phyloP scores from a whole-genome alignment of 2,888 invertebrate genomes.

The Agonopterix arenella region DNA sequence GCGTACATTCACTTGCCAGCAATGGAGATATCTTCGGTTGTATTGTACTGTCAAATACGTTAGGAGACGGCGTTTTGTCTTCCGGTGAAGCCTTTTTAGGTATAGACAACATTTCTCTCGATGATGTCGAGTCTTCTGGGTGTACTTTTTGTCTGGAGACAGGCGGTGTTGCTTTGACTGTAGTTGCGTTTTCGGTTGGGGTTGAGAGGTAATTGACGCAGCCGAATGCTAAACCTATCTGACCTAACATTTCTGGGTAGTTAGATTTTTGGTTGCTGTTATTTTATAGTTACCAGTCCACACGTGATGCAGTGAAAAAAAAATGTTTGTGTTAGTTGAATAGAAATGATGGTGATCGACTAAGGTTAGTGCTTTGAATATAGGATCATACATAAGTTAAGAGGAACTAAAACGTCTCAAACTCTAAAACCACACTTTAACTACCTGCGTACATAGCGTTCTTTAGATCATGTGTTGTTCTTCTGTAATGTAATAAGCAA shows the following conservation, averaged over 20 bases:
- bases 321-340: conserved; percentile 13
- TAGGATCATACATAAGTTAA: conserved; percentile 3
- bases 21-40: conserved; percentile 69
- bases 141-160: conserved; percentile 59
- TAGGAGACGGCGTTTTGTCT: conserved; percentile 56
- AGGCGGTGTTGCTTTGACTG: conserved; percentile 27
- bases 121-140: conserved; percentile 56
- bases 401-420: conserved; percentile 6
- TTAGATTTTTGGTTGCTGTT: conserved; percentile 70
- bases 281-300: conserved; percentile 20
- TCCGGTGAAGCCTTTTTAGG: conserved; percentile 54
- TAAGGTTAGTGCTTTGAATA: conserved; percentile 7
- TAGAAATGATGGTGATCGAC: conserved; percentile 11
- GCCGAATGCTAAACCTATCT: conserved; percentile 71
- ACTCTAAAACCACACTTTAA: conserved; percentile 52
- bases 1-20: conserved; percentile 52
- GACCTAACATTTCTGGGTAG: conserved; percentile 74
- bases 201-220: conserved; percentile 71
- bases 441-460: conserved; percentile 72
- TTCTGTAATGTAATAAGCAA: conserved; percentile 65
- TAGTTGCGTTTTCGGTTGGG: conserved; percentile 33
- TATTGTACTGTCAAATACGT: conserved; percentile 38
- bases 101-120: conserved; percentile 46
- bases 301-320: conserved; percentile 40
- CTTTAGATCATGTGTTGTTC: conserved; percentile 73